Evolutionary conservation across 2,797 vertebrate species (phyloP).

Genomic region (Leuciscus waleckii): DNA sequence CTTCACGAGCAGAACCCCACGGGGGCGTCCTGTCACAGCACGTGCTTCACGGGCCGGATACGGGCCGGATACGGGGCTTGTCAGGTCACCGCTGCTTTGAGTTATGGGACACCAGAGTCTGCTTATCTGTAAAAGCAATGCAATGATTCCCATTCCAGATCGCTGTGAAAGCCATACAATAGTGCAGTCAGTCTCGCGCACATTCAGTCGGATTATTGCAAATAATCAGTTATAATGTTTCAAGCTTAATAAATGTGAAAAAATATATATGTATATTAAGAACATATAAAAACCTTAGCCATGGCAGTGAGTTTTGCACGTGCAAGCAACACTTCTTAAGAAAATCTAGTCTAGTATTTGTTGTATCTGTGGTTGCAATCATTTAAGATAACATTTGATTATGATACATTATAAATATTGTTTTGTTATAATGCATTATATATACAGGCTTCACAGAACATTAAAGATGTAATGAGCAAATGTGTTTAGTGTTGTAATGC

Average conservation of each 20-base stretch:
- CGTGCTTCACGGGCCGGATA: constrained; percentile 54
- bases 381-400: neutral
- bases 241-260: neutral
- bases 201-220: neutral
- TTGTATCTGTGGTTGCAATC: neutral
- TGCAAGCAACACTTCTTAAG: neutral
- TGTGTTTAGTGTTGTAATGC: constrained; percentile 27
- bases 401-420: neutral
- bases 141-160: constrained; percentile 43
- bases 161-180: constrained; percentile 20
- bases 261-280: neutral
- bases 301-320: neutral
- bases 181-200: neutral
- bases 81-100: constrained; percentile 57
- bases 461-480: constrained; percentile 19
- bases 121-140: constrained; percentile 58
- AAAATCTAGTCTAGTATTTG: neutral
- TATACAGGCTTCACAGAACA: constrained; percentile 3
- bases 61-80: constrained; percentile 47
- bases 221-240: neutral
- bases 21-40: constrained; percentile 56
- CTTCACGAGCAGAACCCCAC: constrained; percentile 53
- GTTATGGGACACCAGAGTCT: constrained; percentile 50
- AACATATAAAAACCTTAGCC: neutral
- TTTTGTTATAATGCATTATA: neutral